These are phyloP conservation scores for Tenrec ecaudatus DNA, from an alignment of 2,113 vertebrate species.

Conservation along the genomic window DNA sequence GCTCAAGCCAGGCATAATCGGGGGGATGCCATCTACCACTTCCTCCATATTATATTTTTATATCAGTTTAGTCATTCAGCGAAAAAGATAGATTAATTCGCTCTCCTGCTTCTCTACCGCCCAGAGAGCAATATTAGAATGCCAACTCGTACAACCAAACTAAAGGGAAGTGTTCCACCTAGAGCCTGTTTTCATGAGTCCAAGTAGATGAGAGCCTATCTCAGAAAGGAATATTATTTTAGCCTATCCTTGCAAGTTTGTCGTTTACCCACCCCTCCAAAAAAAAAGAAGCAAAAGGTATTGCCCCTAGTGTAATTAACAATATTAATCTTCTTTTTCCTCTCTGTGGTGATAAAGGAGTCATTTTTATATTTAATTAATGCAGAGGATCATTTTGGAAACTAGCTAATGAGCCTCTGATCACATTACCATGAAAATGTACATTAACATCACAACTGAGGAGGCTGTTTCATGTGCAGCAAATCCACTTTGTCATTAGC, in stretches of 20 bases:
- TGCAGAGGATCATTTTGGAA: constrained; percentile 94
- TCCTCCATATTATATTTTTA: constrained; percentile 77
- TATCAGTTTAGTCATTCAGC: constrained; percentile 76
- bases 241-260: constrained; percentile 74
- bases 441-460: constrained; percentile 89
- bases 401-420: constrained; percentile 96
- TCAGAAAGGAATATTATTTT: constrained; percentile 42
- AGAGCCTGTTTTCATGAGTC: constrained; percentile 83
- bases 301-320: constrained; percentile 89
- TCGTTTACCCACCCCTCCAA: constrained; percentile 31
- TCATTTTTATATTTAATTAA: constrained; percentile 97
- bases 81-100: background rate
- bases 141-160: constrained; percentile 81
- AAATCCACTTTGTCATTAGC: constrained; percentile 92
- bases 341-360: constrained; percentile 90
- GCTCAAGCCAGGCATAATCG: constrained; percentile 71
- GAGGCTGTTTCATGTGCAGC: constrained; percentile 89
- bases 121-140: constrained; percentile 78
- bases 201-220: constrained; percentile 68
- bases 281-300: constrained; percentile 81
- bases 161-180: constrained; percentile 90
- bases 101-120: constrained; percentile 65
- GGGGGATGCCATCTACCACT: constrained; percentile 23
- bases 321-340: constrained; percentile 88
- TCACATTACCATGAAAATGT: constrained; percentile 94